Base-by-base conservation (phyloP, 2,113 vertebrate species). In the Bubo blakistoni region DNA sequence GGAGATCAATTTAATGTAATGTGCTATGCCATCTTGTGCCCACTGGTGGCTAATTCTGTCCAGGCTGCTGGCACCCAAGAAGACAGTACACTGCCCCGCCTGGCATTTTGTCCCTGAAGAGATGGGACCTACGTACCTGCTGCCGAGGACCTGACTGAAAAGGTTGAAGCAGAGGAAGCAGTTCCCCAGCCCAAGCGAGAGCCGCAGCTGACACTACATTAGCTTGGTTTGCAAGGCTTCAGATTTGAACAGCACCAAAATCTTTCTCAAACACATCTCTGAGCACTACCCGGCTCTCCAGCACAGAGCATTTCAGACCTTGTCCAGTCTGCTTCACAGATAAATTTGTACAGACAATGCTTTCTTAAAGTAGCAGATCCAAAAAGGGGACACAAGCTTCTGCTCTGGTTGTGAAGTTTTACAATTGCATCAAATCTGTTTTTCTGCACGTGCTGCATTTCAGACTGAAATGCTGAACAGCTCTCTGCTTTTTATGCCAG, bases 121-220 rank as follows among this genome's bases (percentile, higher is more conserved):
- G 52, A 77, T 34, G 52, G 40, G 25, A 86, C 22, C 34, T 38
- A 38, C 0, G 0, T 8, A 63, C 42, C 20, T 51, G 2, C 0
- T 7, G 13, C 32, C 9, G 36, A 87, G 52, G 66, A 72, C 26
- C 81, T 40, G 29, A 52, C 61, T 47, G 57, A 51, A 82, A 63
- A 65, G 34, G 62, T 55, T 0, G 0, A 63, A 58, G 73, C 24
- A 80, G 40, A 79, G 42, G 29, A 51, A 88, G 74, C 44, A 63
- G 44, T 47, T 76, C 22, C 42, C 16, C 70, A 85, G 55, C 42
- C 21, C 16, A 54, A 19, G 40, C 1, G 2, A 72, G 49, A 72
- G 76, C 36, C 1, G 0, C 1, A 9, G 66, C 54, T 77, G 51
- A 34, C 10, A 11, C 30, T 4, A 20, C 15, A 25, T 44, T 47